Base-by-base conservation (phyloP, 2,888 invertebrate species). In the Dorcus parallelipipedus region DNA sequence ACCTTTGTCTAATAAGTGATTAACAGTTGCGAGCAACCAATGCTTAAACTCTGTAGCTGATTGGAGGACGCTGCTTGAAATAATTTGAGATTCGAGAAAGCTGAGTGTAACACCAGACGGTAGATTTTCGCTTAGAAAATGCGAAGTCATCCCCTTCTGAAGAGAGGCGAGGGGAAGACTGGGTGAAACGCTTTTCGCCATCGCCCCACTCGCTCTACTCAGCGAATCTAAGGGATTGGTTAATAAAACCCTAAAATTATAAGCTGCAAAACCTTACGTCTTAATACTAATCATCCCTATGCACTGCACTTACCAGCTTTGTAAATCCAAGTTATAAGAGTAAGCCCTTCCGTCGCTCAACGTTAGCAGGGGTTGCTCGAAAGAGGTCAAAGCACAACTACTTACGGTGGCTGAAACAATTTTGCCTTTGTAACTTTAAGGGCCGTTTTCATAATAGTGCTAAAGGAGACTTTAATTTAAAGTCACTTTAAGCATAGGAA, bases 261-360 rank as follows among this genome's bases (percentile, higher is more conserved):
- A 50, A 50, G 2, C 33, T 48, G 23, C 10, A 23, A 48, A 20
- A 23, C 50, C 26, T 26, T 50, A 33, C 10, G 9, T 50, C n/a
- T 6, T 33, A 41, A 6, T 14, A 17, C 47, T n/a, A 47, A 47
- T 9, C 43, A 42, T 42, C n/a, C 20, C 20, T 9, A 14, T 42
- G 14, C 20, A 17, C 20, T 63, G 17, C 66, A 77, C 79, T 82
- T 79, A 87, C 95, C 91, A 89, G 4, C 88, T 82, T 69, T 85
- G 85, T 71, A 96, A 81, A 71, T 89, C 87, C 64, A 84, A 81
- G 67, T 90, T 89, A 76, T 90, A 96, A 58, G 92, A 88, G 72
- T 90, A 96, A 2, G 93, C 90, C 73, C 89, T 88, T 23, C 93
- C 93, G 73, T 90, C 93, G 38, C 88, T 89, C 39, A 96, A 83